phyloP scores from a whole-genome alignment of 1,140 invertebrate genomes.

The Drosophila bipectinata region DNA sequence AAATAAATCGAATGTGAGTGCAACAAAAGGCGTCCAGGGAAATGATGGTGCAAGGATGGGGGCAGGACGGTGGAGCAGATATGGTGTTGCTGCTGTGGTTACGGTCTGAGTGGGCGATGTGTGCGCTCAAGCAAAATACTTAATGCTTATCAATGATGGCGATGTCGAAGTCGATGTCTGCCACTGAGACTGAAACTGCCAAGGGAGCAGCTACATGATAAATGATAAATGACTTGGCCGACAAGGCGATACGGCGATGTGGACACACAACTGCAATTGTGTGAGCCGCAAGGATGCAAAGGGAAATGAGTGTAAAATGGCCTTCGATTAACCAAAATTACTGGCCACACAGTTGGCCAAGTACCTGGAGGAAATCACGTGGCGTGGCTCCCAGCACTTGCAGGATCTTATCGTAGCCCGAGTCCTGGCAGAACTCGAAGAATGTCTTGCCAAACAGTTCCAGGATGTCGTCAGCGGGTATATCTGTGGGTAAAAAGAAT shows the following conservation, averaged over 20 bases:
- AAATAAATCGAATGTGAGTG: slow-evolving; percentile 82
- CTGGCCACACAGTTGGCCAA: slow-evolving; percentile 19
- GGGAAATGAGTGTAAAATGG: slow-evolving; percentile 66
- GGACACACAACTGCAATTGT: slow-evolving; percentile 37
- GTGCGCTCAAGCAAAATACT: slow-evolving; percentile 71
- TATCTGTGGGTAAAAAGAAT: slow-evolving; percentile 86
- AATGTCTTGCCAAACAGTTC: slow-evolving; percentile 97
- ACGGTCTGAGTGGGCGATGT: slow-evolving; percentile 32
- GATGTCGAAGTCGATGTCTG: slow-evolving; percentile 34
- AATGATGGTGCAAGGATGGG: slow-evolving; percentile 11
- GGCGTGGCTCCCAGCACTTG: slow-evolving; percentile 96
- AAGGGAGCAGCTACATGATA: slow-evolving; percentile 63
- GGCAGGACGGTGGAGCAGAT: background rate
- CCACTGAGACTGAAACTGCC: slow-evolving; percentile 25
- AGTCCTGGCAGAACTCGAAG: slow-evolving; percentile 97
- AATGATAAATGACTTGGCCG: slow-evolving; percentile 68
- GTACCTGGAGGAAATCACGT: slow-evolving; percentile 94
- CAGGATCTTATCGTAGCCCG: slow-evolving; percentile 96
- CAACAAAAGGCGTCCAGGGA: slow-evolving; percentile 64
- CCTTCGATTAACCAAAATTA: slow-evolving; percentile 64
- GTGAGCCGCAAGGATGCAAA: slow-evolving; percentile 40
- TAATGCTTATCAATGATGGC: slow-evolving; percentile 75
- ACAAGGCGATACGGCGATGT: slow-evolving; percentile 10
- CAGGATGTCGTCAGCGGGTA: slow-evolving; percentile 94
- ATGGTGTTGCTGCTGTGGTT: slow-evolving; percentile 1